Evolutionary conservation across 2,797 vertebrate species (phyloP).

Genomic region (Enteromius trimaculatus): DNA sequence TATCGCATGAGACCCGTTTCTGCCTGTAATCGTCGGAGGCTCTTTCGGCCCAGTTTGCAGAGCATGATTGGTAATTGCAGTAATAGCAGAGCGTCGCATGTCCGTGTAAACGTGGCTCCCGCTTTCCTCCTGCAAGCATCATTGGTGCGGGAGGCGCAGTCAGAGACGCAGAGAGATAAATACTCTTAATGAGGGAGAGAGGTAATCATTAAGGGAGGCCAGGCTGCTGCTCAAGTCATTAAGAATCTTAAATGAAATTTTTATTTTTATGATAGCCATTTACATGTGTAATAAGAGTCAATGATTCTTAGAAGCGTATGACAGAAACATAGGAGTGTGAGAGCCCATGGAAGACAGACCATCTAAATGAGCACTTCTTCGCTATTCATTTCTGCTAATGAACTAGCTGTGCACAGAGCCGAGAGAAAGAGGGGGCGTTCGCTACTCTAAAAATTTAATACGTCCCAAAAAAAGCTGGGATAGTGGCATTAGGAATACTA

Average conservation of each 20-base stretch:
- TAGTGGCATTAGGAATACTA: conserved; percentile 67
- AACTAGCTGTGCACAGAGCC: conserved; percentile 91
- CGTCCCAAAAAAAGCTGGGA: conserved; percentile 58
- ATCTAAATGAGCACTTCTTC: conserved; percentile 97
- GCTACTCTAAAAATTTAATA: conserved; percentile 89
- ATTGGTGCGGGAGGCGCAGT: conserved; percentile 85
- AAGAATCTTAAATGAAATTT: conserved; percentile 99
- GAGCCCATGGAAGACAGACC: conserved; percentile 99
- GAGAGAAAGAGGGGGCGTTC: conserved; percentile 78
- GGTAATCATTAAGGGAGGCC: conserved; percentile 99
- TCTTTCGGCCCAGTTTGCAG: conserved; percentile 30
- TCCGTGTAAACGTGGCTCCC: conserved; percentile 2
- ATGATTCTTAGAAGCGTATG: conserved; percentile 99
- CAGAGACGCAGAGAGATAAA: conserved; percentile 99
- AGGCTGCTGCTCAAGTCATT: conserved; percentile 99
- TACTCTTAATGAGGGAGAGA: conserved; percentile 99
- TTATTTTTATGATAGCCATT: conserved; percentile 99
- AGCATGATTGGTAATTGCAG: conserved; percentile 60
- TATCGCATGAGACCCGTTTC: conserved; percentile 1
- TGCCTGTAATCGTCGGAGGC: background rate
- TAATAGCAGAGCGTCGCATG: conserved; percentile 59
- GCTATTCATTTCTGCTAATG: conserved; percentile 99
- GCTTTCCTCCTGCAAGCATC: conserved; percentile 62
- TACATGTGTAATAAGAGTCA: conserved; percentile 99
- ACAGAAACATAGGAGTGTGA: conserved; percentile 98